Evolutionary conservation across 2,113 vertebrate genomes (phyloP).

Genomic region (Pseudolaguvia tuberculata): DNA sequence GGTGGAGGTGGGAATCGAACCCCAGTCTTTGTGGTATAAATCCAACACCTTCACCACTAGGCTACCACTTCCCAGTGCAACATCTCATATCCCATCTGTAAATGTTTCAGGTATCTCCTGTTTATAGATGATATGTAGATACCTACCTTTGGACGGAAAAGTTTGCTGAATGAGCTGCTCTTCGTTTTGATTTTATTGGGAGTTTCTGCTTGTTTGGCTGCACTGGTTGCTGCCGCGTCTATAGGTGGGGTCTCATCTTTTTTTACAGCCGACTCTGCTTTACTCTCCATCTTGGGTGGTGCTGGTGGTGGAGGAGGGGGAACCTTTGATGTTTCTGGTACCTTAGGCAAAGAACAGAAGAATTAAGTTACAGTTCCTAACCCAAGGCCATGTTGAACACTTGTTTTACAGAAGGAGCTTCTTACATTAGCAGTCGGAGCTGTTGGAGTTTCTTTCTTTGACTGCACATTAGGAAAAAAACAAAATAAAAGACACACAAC

Average conservation of each 20-base stretch:
- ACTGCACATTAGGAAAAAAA: conserved; percentile 60
- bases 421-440: conserved; percentile 65
- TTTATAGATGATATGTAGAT: not conserved
- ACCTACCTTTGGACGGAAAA: conserved; percentile 88
- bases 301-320: conserved; percentile 70
- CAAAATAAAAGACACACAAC: conserved; percentile 49
- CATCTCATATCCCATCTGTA: not conserved
- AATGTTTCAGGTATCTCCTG: not conserved
- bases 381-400: not conserved
- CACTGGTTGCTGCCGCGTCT: conserved; percentile 40
- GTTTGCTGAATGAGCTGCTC: conserved; percentile 73
- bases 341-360: conserved; percentile 38
- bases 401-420: conserved; percentile 29
- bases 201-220: conserved; percentile 53
- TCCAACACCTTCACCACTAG: too few relatives aligned
- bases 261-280: conserved; percentile 61
- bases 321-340: conserved; percentile 73
- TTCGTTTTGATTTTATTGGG: conserved; percentile 66
- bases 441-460: conserved; percentile 60
- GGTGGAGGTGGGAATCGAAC: too few relatives aligned
- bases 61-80: too few relatives aligned
- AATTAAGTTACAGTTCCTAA: not conserved
- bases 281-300: conserved; percentile 67
- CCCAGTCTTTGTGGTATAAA: too few relatives aligned
- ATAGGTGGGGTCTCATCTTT: conserved; percentile 53